Evolutionary conservation across 2,113 vertebrate species (phyloP).

Genomic region (Gymnorhina tibicen): DNA sequence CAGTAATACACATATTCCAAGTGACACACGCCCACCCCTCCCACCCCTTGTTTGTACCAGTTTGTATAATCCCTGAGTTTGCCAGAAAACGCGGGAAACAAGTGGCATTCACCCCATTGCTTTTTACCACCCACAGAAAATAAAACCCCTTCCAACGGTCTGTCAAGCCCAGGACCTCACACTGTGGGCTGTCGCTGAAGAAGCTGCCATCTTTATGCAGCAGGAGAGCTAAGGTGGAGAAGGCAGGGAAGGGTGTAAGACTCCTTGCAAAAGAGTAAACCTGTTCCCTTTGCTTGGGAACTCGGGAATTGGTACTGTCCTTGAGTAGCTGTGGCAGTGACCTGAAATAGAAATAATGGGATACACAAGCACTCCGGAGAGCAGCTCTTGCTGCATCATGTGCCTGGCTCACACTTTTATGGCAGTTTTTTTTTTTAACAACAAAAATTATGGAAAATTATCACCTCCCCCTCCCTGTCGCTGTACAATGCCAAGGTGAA

Average conservation of each 20-base stretch:
- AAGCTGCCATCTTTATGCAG: background rate
- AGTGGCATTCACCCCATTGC: background rate
- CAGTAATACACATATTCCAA: background rate
- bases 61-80: background rate
- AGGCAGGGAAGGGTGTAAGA: background rate
- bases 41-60: background rate
- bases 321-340: conserved; percentile 44
- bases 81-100: background rate
- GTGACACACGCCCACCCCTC: background rate
- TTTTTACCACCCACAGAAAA: background rate
- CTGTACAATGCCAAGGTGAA: background rate
- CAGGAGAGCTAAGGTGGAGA: background rate
- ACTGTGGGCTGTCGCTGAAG: background rate
- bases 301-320: background rate
- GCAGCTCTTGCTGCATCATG: conserved; percentile 27
- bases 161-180: background rate
- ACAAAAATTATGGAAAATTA: conserved; percentile 20
- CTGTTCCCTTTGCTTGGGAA: background rate
- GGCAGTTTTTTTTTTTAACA: background rate
- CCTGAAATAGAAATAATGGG: conserved; percentile 46
- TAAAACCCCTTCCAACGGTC: background rate
- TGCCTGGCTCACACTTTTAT: conserved; percentile 12
- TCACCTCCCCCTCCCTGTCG: background rate
- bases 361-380: conserved; percentile 8
- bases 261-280: background rate